Percentiles rank a stretch among this genome's conserved stretches.
phyloP scores from a whole-genome alignment of 2,113 vertebrate genomes.

The Cinclus cinclus region DNA sequence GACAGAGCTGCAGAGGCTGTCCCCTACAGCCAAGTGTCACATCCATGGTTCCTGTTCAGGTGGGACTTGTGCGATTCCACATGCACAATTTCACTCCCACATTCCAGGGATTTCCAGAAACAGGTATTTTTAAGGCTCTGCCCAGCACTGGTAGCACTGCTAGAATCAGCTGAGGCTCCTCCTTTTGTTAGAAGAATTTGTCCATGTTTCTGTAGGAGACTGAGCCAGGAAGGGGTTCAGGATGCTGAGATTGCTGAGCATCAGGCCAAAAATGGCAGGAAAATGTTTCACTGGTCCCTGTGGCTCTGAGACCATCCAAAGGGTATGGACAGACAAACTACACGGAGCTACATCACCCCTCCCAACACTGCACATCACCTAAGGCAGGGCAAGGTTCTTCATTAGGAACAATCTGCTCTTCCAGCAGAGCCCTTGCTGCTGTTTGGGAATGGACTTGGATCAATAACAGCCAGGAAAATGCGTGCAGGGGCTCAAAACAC shows the following conservation, averaged over 20 bases:
- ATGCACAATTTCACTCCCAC: neutral
- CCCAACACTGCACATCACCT: neutral
- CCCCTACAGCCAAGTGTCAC: neutral
- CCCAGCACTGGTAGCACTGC: neutral
- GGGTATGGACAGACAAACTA: neutral
- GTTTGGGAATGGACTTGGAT: neutral
- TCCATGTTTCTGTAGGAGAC: neutral
- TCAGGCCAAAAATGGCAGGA: neutral
- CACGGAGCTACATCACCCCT: neutral
- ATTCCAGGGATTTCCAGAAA: neutral
- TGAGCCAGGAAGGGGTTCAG: neutral
- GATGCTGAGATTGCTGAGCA: neutral
- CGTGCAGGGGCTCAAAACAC: neutral
- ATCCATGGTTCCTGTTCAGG: neutral
- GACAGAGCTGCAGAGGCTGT: neutral
- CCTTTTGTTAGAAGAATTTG: neutral
- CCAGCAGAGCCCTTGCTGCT: neutral
- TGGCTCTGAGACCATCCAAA: neutral
- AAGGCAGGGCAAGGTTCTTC: neutral
- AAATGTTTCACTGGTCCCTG: neutral
- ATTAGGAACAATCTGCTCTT: neutral
- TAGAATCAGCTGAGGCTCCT: slow-evolving; percentile 20
- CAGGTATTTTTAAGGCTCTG: neutral
- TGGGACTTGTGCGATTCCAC: neutral
- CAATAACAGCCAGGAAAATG: neutral